These are phyloP conservation scores for Perithous albicinctus DNA, from an alignment of 2,888 invertebrate genomes.

Conservation along the genomic window DNA sequence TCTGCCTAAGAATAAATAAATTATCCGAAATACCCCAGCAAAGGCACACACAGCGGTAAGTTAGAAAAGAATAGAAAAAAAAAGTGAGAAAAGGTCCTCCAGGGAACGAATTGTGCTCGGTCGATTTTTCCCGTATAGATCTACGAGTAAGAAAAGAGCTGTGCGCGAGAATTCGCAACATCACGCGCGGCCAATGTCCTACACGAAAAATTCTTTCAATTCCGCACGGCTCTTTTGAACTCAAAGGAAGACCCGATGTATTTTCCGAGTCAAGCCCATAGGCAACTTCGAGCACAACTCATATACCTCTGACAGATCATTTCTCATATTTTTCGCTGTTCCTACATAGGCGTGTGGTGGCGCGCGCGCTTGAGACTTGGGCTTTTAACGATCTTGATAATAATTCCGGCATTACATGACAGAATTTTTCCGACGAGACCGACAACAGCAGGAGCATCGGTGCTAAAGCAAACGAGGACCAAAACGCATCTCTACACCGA, in stretches of 20 bases:
- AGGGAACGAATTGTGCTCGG: constrained; percentile 55
- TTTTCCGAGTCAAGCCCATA: constrained; percentile 53
- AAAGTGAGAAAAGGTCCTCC: constrained; percentile 46
- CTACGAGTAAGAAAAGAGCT: neutral
- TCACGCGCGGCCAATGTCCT: constrained; percentile 61
- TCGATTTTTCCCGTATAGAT: constrained; percentile 31
- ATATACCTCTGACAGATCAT: constrained; percentile 82
- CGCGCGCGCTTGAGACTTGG: constrained; percentile 58
- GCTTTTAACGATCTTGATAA: constrained; percentile 73
- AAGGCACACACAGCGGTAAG: neutral
- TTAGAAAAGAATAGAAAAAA: constrained; percentile 27
- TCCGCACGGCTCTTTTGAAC: constrained; percentile 76
- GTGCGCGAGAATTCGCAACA: constrained; percentile 68
- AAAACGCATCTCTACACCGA: constrained; percentile 38
- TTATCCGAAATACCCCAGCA: neutral
- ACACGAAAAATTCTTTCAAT: constrained; percentile 69
- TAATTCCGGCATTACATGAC: constrained; percentile 81
- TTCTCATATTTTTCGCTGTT: constrained; percentile 85
- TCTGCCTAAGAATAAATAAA: neutral
- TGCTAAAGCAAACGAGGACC: neutral
- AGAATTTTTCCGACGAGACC: constrained; percentile 72
- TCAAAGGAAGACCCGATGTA: constrained; percentile 38
- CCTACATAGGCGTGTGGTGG: constrained; percentile 60
- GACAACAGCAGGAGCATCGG: constrained; percentile 14
- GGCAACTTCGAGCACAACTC: constrained; percentile 54